Evolutionary conservation across 1,140 invertebrate species (phyloP).

Genomic region (Meteorus sp.): DNA sequence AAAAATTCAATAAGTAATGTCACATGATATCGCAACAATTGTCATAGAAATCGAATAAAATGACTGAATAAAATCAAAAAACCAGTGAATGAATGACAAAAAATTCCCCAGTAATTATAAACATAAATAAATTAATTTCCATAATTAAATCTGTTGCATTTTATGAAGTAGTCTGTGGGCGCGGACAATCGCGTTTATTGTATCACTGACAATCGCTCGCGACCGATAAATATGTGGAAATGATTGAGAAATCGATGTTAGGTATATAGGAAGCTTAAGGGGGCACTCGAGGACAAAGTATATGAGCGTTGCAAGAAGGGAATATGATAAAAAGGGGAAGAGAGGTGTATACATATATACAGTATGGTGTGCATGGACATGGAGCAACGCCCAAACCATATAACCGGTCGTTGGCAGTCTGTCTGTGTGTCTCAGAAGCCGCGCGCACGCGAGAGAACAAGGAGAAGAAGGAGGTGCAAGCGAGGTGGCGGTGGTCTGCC

Average conservation of each 20-base stretch:
- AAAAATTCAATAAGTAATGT: no score
- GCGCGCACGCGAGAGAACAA: conserved; percentile 8
- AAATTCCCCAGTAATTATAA: no score
- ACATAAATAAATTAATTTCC: no score
- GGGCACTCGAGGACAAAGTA: background rate
- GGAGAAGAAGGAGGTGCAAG: conserved; percentile 1
- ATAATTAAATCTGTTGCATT: no score
- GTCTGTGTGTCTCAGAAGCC: conserved; percentile 7
- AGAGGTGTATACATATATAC: no score
- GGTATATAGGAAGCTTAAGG: conserved; percentile 8
- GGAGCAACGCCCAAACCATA: conserved; percentile 38
- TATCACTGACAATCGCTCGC: conserved; percentile 3
- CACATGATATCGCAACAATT: no score
- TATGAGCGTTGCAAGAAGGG: background rate
- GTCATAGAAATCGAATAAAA: no score
- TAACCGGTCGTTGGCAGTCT: conserved; percentile 27
- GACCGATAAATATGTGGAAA: conserved; percentile 21
- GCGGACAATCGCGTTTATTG: background rate
- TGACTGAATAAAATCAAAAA: no score
- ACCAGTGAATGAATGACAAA: no score
- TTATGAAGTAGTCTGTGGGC: background rate
- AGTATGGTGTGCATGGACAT: no score
- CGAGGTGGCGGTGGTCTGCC: conserved; percentile 31
- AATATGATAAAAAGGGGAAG: background rate
- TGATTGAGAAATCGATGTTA: conserved; percentile 16